Evolutionary conservation across 2,888 invertebrate genomes (phyloP), one percentile per base, ranked within the genome.

Genomic region (Microdon myrmicae): DNA sequence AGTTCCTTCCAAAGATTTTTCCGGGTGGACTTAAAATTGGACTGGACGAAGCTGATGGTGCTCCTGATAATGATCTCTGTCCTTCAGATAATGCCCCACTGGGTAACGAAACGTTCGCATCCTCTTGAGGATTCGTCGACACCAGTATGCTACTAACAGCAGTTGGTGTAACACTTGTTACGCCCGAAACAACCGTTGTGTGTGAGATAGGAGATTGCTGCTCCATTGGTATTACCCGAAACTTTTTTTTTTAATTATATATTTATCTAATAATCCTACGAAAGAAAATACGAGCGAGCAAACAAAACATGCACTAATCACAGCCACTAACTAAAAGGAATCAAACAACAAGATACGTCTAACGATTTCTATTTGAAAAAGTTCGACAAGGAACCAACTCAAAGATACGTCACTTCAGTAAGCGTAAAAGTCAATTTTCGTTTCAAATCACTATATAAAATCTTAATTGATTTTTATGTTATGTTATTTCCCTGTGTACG

Each of bases 21-120:
- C 79, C 79, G 25, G 77, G 77, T 34, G 80, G 79, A 71, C 78
- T 79, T 12, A 78, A 51, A 12, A 79, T 76, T 6, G 80, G 80
- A 68, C 80, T 80, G n/a, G 80, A 77, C 19, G 80, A 79, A 4
- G 78, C 77, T 41, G 80, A 79, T 31, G 77, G 77, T 6, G 77
- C 76, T 3, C 75, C 79, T 2, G 78, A 76, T 2, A 76, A 68
- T 0, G 79, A 79, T 16, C 78, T 72, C 64, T 78, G 79, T 12
- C 76, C 74, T 22, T 78, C 79, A 7, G 76, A 77, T 8, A 75
- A 49, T 3, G 70, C 73, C 45, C 73, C 76, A 67, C 74, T 75
- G 9, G 73, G 39, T 2, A 75, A 72, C 8, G 75, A 67, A 66
- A 74, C 73, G 54, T 74, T 73, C n/a, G 73, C 61, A 61, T 77